Conservation (phyloP, 2,113 vertebrate species). For the Cinclus mexicanus region DNA sequence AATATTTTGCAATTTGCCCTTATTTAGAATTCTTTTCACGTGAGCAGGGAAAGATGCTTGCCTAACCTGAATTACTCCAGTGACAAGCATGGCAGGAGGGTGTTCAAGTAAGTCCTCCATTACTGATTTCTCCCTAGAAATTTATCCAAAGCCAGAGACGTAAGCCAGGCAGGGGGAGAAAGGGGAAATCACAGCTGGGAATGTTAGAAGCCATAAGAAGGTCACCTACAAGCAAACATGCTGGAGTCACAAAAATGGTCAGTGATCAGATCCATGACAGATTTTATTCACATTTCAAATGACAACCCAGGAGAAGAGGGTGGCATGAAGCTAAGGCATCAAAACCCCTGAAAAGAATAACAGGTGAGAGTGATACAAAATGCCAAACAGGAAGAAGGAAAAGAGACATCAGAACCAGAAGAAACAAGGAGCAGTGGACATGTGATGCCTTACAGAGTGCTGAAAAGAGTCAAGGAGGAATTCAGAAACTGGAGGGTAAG, state of each 20-base stretch:
- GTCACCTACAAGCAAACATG: neutral
- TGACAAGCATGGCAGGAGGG: neutral
- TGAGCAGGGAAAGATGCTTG: neutral
- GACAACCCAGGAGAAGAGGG: neutral
- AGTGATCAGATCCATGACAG: neutral
- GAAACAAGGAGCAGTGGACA: neutral
- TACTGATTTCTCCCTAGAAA: neutral
- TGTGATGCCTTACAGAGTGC: accelerated
- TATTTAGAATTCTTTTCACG: neutral
- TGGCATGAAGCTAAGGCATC: neutral
- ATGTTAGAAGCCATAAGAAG: neutral
- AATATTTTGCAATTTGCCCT: neutral
- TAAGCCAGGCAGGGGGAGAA: neutral
- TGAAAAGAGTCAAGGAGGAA: neutral
- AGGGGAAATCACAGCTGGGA: neutral
- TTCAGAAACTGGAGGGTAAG: neutral
- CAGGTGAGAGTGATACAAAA: neutral
- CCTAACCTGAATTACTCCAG: neutral
- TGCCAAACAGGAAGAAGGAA: neutral
- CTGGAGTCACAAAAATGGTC: neutral
- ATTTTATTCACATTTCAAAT: neutral
- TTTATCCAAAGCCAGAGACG: neutral
- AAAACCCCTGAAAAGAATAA: neutral
- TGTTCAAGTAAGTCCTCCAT: neutral
- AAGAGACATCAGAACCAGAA: neutral